Conservation (phyloP, 2,888 invertebrate genomes). For the Dolichopus griseipennis region DNA sequence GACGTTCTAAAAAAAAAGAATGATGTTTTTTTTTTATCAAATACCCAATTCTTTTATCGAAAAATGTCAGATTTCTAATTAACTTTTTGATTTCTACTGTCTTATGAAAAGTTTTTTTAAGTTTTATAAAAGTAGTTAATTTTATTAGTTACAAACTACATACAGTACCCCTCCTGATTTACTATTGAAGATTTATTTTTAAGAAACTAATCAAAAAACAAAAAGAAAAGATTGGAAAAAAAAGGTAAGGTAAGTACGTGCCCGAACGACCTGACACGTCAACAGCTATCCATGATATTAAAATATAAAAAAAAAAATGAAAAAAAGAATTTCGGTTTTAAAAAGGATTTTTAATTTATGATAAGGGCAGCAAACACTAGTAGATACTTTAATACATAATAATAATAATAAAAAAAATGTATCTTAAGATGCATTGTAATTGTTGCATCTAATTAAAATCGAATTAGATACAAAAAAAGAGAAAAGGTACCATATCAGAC, state of each 20-base stretch:
- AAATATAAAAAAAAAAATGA: too few relatives aligned
- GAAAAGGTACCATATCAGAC: too few relatives aligned
- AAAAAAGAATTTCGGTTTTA: too few relatives aligned
- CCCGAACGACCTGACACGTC: neutral
- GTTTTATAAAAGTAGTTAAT: neutral
- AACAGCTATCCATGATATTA: neutral
- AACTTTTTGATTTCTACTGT: neutral
- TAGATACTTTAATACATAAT: too few relatives aligned
- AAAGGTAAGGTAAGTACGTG: neutral
- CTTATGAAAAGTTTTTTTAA: neutral
- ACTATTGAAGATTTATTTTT: neutral
- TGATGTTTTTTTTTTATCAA: too few relatives aligned
- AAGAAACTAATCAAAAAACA: neutral
- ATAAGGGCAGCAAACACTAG: neutral
- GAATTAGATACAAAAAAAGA: neutral
- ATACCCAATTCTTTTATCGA: neutral
- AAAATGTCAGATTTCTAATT: constrained; percentile 1
- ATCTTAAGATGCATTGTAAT: neutral
- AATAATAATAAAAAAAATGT: too few relatives aligned
- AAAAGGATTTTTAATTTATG: neutral
- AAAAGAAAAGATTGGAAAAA: neutral
- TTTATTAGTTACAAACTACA: neutral
- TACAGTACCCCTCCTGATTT: neutral
- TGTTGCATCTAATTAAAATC: constrained; percentile 6
- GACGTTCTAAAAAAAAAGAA: too few relatives aligned